A percentile compares a stretch with the other conserved stretches of the same genome.
phyloP scores from a whole-genome alignment of 1,140 invertebrate genomes.

The Pectinophora gossypiella region DNA sequence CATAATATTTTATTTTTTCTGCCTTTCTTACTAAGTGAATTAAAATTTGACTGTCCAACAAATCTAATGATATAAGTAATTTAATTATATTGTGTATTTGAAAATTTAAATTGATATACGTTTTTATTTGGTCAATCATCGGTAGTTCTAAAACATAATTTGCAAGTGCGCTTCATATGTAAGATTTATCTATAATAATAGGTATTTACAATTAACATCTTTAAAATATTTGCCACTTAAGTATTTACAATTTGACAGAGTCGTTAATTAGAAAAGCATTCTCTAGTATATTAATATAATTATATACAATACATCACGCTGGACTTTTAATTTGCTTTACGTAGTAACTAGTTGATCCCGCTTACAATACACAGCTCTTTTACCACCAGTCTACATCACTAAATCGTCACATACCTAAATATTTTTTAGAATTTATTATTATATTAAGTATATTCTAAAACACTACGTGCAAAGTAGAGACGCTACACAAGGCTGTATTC shows the following conservation, averaged over 20 bases:
- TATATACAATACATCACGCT: conserved; percentile 28
- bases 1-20: not conserved
- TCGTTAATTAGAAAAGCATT: not conserved
- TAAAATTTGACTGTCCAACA: conserved; percentile 21
- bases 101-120: conserved; percentile 22
- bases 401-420: not conserved
- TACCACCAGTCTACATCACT: conserved; percentile 23
- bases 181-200: not conserved
- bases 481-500: too few relatives aligned
- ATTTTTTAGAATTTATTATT: not conserved
- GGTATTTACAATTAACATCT: not conserved
- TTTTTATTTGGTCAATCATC: conserved; percentile 19
- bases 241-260: not conserved
- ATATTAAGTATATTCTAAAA: not conserved
- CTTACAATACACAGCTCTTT: conserved; percentile 54
- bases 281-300: not conserved
- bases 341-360: conserved; percentile 67
- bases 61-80: conserved; percentile 20
- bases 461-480: conserved; percentile 31
- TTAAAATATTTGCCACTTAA: too few relatives aligned
- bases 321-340: conserved; percentile 21
- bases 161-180: not conserved
- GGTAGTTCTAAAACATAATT: not conserved
- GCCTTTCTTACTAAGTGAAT: conserved; percentile 22
- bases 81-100: conserved; percentile 18